A percentile compares a stretch with the other conserved stretches of the same genome.
These are phyloP conservation scores for Zophobas morio DNA, from an alignment of 1,140 invertebrate species.

Conservation along the genomic window DNA sequence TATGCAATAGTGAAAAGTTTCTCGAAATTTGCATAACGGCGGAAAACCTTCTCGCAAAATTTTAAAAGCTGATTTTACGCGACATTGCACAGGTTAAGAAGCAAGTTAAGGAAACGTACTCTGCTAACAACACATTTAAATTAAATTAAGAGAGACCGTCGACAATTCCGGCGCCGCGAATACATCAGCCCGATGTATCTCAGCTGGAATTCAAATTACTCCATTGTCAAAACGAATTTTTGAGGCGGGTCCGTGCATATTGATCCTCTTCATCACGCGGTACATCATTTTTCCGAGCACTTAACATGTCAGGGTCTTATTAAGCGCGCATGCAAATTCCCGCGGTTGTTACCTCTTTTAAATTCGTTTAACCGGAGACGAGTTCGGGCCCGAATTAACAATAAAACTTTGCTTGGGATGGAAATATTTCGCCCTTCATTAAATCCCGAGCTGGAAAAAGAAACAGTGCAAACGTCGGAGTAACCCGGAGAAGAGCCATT, in stretches of 20 bases:
- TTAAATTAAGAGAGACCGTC: slow-evolving; percentile 32
- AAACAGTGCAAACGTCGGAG: slow-evolving; percentile 36
- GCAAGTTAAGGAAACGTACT: slow-evolving; percentile 29
- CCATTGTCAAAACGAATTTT: slow-evolving; percentile 23
- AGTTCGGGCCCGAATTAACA: slow-evolving; percentile 8
- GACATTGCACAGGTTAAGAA: slow-evolving; percentile 37
- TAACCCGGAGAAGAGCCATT: slow-evolving; percentile 31
- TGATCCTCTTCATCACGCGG: slow-evolving; percentile 20
- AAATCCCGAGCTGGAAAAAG: slow-evolving; percentile 20
- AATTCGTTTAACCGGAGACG: neutral
- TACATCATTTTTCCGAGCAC: slow-evolving; percentile 17
- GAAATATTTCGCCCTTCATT: slow-evolving; percentile 6
- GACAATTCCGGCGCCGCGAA: slow-evolving; percentile 12
- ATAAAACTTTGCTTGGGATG: slow-evolving; percentile 1
- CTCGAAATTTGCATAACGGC: slow-evolving; percentile 11
- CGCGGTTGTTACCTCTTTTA: neutral
- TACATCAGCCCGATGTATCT: slow-evolving; percentile 19
- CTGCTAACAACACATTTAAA: slow-evolving; percentile 34
- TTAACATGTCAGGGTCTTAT: slow-evolving; percentile 15
- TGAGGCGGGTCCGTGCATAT: slow-evolving; percentile 20
- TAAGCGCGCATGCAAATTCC: slow-evolving; percentile 6
- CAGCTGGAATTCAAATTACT: slow-evolving; percentile 32
- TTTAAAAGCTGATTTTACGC: slow-evolving; percentile 38
- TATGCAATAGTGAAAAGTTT: slow-evolving; percentile 27
- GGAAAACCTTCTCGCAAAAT: slow-evolving; percentile 18